Evolutionary conservation across 2,888 invertebrate species (phyloP), one percentile per base, ranked within the genome.

Genomic region (Polietes domitor): DNA sequence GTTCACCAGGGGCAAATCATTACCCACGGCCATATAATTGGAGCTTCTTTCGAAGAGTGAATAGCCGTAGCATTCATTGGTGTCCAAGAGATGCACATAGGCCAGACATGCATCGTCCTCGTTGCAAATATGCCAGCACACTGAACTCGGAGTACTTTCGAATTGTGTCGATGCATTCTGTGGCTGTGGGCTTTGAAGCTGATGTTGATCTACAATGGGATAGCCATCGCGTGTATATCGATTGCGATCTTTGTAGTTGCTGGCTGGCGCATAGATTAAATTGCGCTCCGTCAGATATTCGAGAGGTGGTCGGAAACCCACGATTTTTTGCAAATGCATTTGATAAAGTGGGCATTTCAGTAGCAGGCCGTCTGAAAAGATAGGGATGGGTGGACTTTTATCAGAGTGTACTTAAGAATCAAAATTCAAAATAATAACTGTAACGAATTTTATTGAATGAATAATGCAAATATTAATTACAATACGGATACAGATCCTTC

Each of bases 321-420:
- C 89, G 71, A 92, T 91, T 86, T 92, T 92, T 86, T 92, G 91
- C 85, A 92, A 88, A 84, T 91, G 91, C 88, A 92, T 84, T 88
- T 92, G 91, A 81, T 92, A 89, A 72, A 91, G 83, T 9, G 92
- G 91, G 85, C 92, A 92, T 86, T 92, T 89, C 76, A 92, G 89
- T 53, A 91, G 87, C 71, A 91, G 81, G 28, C 89, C 89, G 88
- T 86, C 90, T 90, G 78, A n/a, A 80, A 80, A 70, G 12, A 28
- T 50, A 21, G 32, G 32, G 15, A 55, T 21, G n/a, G n/a, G n/a
- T n/a, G n/a, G n/a, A n/a, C n/a, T n/a, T n/a, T n/a, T n/a, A n/a
- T n/a, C n/a, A n/a, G n/a, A n/a, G n/a, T n/a, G n/a, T n/a, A n/a
- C n/a, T n/a, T n/a, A n/a, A n/a, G n/a, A n/a, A n/a, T n/a, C n/a